A percentile compares a stretch with the other conserved stretches of the same genome.
phyloP scores from a whole-genome alignment of 2,888 invertebrate genomes.

The Coleophora deauratella region DNA sequence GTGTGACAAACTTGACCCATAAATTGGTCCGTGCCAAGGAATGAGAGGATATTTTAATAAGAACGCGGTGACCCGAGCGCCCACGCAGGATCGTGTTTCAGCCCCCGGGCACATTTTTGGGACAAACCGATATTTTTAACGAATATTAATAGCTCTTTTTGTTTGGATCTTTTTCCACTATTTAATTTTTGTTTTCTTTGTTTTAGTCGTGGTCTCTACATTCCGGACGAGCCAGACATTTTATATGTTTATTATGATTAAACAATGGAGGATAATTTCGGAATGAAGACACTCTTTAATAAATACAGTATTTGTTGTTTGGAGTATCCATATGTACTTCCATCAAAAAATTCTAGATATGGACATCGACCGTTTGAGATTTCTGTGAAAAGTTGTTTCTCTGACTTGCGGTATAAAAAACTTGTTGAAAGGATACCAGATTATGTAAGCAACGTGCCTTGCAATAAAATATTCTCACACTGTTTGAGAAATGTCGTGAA shows the following conservation, averaged over 20 bases:
- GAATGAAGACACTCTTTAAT: too few relatives aligned
- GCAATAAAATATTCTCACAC: neutral
- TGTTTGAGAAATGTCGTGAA: conserved; percentile 1
- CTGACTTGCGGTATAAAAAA: too few relatives aligned
- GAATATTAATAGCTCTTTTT: conserved; percentile 68
- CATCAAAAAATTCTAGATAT: too few relatives aligned
- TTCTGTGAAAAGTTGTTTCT: too few relatives aligned
- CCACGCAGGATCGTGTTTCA: conserved; percentile 61
- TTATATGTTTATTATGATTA: conserved; percentile 24
- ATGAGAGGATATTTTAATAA: conserved; percentile 4
- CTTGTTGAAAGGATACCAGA: too few relatives aligned
- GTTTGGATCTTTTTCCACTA: conserved; percentile 44
- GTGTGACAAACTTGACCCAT: conserved; percentile 32
- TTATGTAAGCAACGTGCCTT: too few relatives aligned
- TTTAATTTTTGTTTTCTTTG: conserved; percentile 45
- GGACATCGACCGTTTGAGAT: too few relatives aligned
- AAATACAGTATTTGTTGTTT: too few relatives aligned
- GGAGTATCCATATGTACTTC: too few relatives aligned
- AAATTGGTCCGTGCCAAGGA: conserved; percentile 36
- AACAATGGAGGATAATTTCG: neutral
- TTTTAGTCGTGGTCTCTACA: conserved; percentile 30
- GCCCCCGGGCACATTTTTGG: conserved; percentile 70
- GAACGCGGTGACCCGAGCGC: conserved; percentile 37
- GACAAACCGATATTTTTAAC: conserved; percentile 73
- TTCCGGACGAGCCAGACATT: conserved; percentile 43